Conservation (phyloP, 2,113 vertebrate species). For the Barbus barbus region DNA sequence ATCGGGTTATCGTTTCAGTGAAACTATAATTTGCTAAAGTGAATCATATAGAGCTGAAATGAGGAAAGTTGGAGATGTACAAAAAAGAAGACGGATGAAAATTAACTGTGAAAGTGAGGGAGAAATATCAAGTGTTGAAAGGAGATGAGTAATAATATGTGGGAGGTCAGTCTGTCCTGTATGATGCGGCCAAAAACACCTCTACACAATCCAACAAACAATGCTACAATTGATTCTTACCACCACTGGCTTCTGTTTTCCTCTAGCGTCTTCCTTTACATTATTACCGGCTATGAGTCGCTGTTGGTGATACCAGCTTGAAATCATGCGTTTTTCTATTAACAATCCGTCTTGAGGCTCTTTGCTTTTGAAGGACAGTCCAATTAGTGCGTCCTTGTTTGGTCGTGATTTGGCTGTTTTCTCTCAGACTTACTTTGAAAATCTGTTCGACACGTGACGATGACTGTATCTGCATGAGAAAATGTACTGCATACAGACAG, state of each 20-base stretch:
- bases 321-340: conserved; percentile 29
- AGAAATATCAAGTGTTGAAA: conserved; percentile 68
- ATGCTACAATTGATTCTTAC: background rate
- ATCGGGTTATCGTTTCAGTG: conserved; percentile 18
- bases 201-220: conserved; percentile 47
- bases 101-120: conserved; percentile 61
- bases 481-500: background rate
- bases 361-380: background rate
- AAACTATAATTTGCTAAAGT: conserved; percentile 25
- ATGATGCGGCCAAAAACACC: conserved; percentile 68
- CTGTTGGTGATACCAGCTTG: background rate
- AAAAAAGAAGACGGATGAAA: conserved; percentile 60
- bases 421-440: background rate
- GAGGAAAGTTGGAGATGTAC: conserved; percentile 59
- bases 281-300: background rate
- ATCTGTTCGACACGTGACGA: background rate
- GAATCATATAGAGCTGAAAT: conserved; percentile 21
- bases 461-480: background rate
- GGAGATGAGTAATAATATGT: conserved; percentile 78
- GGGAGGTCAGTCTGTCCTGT: conserved; percentile 74
- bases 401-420: background rate
- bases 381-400: background rate
- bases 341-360: background rate
- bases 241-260: background rate
- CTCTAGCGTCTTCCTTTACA: background rate